Base-by-base conservation (phyloP, 2,113 vertebrate species). In the Lophius piscatorius region DNA sequence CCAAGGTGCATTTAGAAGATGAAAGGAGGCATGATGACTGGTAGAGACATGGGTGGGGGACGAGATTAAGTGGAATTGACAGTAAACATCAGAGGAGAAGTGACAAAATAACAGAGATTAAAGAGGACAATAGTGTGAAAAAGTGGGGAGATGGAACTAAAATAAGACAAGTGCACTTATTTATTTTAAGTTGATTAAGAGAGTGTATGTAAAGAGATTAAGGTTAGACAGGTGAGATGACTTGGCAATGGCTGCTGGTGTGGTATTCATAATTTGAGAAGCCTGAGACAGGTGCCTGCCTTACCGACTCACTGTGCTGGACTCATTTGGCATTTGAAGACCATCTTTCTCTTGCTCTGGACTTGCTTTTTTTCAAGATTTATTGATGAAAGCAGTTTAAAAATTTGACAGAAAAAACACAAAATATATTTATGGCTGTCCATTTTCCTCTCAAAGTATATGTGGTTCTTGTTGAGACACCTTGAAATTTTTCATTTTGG, bases 1-100 rank as follows among this genome's bases (percentile, higher is more conserved):
- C 95, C 20, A 98, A 98, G 95, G 97, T 98, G 51, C 20, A 36
- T 78, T 38, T 39, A 8, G 9, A 50, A 39, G 50, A 72, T 61
- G 41, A 77, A 74, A 79, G 72, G 33, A 10, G 31, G 44, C 21
- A 61, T 6, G 6, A 14, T 28, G 14, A 18, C 12, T 26, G 23
- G 21, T 18, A 13, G 45, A 58, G 17, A 34, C 29, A 64, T 38
- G 52, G 45, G 39, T 69, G 21, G n/a, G 41, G 41, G 44, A 61
- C 52, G 42, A 46, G 21, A 38, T 60, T 51, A 56, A 66, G 34
- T 16, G 18, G 9, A 68, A 59, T 71, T 83, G 56, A 78, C 81
- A 79, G 72, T 48, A 26, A 74, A 65, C 69, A 14, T 7, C 10
- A 45, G 20, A n/a, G 5, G 12, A 9, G n/a, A 12, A 40, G 35